phyloP scores from a whole-genome alignment of 2,113 vertebrate species.

The Glaucomys volans region DNA sequence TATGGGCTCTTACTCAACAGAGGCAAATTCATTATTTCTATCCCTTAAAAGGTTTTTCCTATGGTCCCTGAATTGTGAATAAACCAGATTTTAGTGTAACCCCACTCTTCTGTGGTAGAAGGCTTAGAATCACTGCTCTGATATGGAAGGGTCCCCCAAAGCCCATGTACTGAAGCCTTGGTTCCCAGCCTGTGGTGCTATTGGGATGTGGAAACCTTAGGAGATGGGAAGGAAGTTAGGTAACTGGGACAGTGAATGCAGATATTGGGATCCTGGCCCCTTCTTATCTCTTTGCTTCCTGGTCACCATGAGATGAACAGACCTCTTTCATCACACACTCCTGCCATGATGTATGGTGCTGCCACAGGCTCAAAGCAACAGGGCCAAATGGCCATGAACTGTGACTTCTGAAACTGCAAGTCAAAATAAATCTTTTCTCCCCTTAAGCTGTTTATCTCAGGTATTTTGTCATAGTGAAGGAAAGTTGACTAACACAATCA shows the following conservation, averaged over 20 bases:
- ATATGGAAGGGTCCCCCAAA: background rate
- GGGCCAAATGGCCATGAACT: background rate
- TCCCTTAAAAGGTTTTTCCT: slow-evolving; percentile 53
- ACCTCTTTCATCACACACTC: background rate
- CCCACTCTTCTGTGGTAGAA: background rate
- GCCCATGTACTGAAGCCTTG: background rate
- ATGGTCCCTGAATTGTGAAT: slow-evolving; percentile 54
- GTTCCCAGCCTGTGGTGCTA: background rate
- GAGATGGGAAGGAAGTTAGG: background rate
- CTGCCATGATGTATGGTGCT: background rate
- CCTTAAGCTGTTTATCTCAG: background rate
- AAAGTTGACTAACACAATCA: background rate
- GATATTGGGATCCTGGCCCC: background rate
- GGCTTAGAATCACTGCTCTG: background rate
- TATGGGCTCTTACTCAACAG: slow-evolving; percentile 36
- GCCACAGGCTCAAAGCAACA: background rate
- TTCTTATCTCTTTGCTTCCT: background rate
- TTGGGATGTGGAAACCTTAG: background rate
- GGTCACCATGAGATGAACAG: background rate
- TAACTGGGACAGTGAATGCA: background rate
- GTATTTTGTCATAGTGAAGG: background rate
- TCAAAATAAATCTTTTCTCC: background rate
- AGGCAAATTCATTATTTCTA: slow-evolving; percentile 56
- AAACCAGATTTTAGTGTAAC: slow-evolving; percentile 36
- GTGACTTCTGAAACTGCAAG: background rate